Percentiles rank a stretch among this genome's conserved stretches.
Conservation (phyloP, 2,888 invertebrate genomes). For the Spisula solida region DNA sequence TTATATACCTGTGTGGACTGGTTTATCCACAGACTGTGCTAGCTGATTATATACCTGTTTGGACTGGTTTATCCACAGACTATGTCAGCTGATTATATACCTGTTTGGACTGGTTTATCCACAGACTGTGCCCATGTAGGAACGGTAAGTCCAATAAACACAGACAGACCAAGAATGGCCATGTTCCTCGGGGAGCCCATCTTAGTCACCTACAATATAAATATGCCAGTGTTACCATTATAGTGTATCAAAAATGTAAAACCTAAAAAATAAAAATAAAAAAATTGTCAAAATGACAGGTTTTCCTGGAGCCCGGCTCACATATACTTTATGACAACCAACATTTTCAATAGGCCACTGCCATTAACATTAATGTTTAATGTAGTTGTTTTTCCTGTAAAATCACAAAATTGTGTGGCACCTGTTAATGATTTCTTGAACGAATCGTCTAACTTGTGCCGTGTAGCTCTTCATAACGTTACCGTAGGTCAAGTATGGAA, state of each 20-base stretch:
- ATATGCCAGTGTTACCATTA: neutral
- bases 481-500: too few relatives aligned
- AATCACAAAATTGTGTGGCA: too few relatives aligned
- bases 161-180: conserved; percentile 94
- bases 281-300: neutral
- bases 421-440: too few relatives aligned
- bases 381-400: too few relatives aligned
- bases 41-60: conserved; percentile 54
- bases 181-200: conserved; percentile 90
- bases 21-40: neutral
- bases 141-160: conserved; percentile 93
- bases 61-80: conserved; percentile 40
- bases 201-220: conserved; percentile 31
- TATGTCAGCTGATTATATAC: too few relatives aligned
- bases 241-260: too few relatives aligned
- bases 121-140: conserved; percentile 70
- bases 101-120: neutral
- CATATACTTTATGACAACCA: too few relatives aligned
- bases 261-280: neutral
- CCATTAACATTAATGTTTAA: too few relatives aligned
- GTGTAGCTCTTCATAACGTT: too few relatives aligned
- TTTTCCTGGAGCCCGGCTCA: too few relatives aligned
- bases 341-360: too few relatives aligned
- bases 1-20: neutral
- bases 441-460: too few relatives aligned